Base-by-base conservation (phyloP, 2,113 vertebrate genomes). In the Aythya baeri region DNA sequence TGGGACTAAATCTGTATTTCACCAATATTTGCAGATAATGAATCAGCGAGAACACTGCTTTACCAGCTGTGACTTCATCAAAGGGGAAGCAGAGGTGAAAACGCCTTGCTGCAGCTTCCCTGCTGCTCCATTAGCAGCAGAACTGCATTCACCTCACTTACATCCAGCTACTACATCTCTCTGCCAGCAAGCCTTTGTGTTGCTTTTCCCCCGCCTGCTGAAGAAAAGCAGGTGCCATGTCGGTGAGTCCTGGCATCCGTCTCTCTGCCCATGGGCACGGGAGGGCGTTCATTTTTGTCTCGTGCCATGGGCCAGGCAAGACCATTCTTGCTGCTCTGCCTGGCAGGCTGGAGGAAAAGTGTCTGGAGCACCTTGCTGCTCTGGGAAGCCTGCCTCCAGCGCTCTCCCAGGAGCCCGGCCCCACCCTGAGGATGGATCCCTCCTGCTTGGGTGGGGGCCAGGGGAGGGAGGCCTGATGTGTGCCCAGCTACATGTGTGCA, bases 301-400 rank as follows among this genome's bases (percentile, higher is more conserved):
- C 26, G 6, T 34, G 80, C 25, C 27, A 29, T 14, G 18, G 65
- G 32, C 2, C 5, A 88, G 91, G 52, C 88, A 94, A 86, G 79
- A 92, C 55, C 1, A 7, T 87, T 89, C 95, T 96, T 94, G 81
- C 86, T 82, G 61, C 77, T 93, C 22, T 61, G 43, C 77, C 34
- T 57, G 54, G 4, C 65, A 89, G 52, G 41, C 49, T 86, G 84
- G 65, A 82, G 83, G 34, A 61, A 43, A 66, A 79, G 67, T 36
- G n/a, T 91, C 78, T 88, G 75, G 31, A 89, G 78, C 41, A 91
- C 50, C 25, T 85, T 46, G 36, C 14, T 91, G 54, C 59, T 66
- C 63, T 91, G 84, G 74, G 87, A 97, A 91, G 71, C 73, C 89
- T 94, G 84, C 91, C 96, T 89, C 87, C 79, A 93, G 84, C 6